phyloP scores from a whole-genome alignment of 2,888 invertebrate species.

The Bellardia bayeri region DNA sequence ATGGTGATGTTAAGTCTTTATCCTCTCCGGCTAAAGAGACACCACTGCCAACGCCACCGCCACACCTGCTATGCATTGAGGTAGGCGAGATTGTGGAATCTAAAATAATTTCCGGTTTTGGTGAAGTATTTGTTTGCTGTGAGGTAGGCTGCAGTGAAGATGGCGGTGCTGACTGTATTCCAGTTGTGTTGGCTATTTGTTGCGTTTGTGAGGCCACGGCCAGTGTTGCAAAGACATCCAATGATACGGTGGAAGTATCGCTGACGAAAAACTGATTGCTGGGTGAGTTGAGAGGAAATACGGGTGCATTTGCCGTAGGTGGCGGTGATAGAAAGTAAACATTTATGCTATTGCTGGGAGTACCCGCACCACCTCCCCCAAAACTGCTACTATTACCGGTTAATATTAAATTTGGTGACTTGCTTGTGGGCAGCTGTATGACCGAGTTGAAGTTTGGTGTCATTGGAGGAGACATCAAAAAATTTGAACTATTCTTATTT shows the following conservation, averaged over 20 bases:
- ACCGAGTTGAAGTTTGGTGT: slow-evolving; percentile 80
- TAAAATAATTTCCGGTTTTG: slow-evolving; percentile 84
- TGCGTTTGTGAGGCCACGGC: slow-evolving; percentile 68
- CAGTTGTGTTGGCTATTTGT: slow-evolving; percentile 65
- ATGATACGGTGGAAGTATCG: slow-evolving; percentile 83
- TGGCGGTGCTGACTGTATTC: slow-evolving; percentile 55
- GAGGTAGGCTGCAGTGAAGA: slow-evolving; percentile 52
- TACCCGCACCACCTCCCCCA: slow-evolving; percentile 50
- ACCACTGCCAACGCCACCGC: slow-evolving; percentile 68
- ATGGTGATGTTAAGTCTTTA: slow-evolving; percentile 81
- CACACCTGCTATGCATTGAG: slow-evolving; percentile 76
- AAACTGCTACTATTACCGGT: slow-evolving; percentile 53
- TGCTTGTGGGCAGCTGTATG: slow-evolving; percentile 75
- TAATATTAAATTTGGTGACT: slow-evolving; percentile 67
- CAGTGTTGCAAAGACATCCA: slow-evolving; percentile 82
- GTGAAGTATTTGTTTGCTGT: slow-evolving; percentile 77
- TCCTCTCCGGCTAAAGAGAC: slow-evolving; percentile 77
- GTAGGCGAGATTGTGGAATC: slow-evolving; percentile 83
- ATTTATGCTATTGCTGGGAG: slow-evolving; percentile 78
- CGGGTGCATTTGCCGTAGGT: slow-evolving; percentile 77
- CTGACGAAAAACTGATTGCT: slow-evolving; percentile 78
- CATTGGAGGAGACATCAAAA: slow-evolving; percentile 83
- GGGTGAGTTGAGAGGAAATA: slow-evolving; percentile 69
- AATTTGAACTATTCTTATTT: slow-evolving; percentile 78
- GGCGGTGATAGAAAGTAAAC: slow-evolving; percentile 84